Conservation (phyloP, 2,797 vertebrate genomes). For the Tokudaia muenninki region DNA sequence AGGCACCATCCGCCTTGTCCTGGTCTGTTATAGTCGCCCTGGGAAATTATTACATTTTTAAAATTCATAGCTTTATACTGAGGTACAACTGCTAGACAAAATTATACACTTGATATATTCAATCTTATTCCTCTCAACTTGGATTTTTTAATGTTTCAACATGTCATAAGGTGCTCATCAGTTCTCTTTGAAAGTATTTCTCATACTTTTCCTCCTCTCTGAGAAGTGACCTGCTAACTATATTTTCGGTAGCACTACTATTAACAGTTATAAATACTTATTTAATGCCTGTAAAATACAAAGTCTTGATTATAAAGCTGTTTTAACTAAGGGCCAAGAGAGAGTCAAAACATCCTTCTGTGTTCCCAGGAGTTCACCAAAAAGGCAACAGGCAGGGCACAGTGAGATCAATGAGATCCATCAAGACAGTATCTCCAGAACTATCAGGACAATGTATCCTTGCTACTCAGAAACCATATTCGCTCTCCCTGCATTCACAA, state of each 20-base stretch:
- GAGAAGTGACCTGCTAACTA: background rate
- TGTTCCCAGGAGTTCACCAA: background rate
- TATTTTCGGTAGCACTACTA: background rate
- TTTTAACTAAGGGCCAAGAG: background rate
- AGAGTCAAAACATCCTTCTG: background rate
- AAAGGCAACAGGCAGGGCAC: background rate
- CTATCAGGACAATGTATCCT: background rate
- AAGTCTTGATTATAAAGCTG: background rate
- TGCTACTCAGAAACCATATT: background rate
- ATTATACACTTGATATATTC: background rate
- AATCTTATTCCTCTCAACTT: background rate
- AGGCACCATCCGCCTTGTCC: no score
- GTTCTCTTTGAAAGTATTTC: background rate
- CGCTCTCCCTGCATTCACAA: background rate
- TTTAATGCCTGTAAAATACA: background rate
- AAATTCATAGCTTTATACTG: background rate
- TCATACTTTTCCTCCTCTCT: background rate
- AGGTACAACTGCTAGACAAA: background rate
- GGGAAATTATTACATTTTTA: background rate
- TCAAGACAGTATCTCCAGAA: slow-evolving; percentile 6
- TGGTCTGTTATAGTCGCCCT: background rate
- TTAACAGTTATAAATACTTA: background rate
- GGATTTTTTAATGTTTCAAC: background rate
- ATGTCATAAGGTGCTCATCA: background rate
- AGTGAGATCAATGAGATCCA: background rate